These are phyloP conservation scores for Unio pictorum DNA, from an alignment of 2,888 invertebrate genomes.

Conservation along the genomic window DNA sequence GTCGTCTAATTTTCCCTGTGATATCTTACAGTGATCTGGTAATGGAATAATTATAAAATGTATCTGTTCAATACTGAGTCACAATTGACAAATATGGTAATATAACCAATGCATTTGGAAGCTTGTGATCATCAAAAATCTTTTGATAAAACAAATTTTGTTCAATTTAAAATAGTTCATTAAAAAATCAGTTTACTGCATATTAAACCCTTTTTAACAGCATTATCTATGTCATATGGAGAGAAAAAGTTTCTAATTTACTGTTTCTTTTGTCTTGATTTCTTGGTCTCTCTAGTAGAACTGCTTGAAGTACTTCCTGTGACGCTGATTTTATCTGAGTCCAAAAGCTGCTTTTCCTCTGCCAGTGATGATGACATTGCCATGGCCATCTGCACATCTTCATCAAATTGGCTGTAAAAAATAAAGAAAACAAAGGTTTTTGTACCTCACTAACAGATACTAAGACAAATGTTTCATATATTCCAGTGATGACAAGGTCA, in stretches of 20 bases:
- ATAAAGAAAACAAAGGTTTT: neutral
- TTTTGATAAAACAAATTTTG: no score
- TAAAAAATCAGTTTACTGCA: no score
- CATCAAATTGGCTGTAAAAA: constrained; percentile 40
- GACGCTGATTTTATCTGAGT: constrained; percentile 7
- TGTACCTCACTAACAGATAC: neutral
- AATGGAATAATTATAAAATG: neutral
- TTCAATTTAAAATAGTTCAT: no score
- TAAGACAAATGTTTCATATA: neutral
- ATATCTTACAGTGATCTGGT: no score
- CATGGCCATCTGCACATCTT: constrained; percentile 59
- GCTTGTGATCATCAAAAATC: no score
- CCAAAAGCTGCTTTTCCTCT: constrained; percentile 20
- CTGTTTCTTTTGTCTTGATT: constrained; percentile 25
- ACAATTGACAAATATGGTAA: no score
- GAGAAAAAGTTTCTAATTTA: constrained; percentile 5
- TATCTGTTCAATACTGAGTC: neutral
- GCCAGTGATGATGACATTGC: constrained; percentile 58
- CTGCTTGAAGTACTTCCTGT: constrained; percentile 2
- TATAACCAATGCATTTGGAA: no score
- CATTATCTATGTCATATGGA: neutral
- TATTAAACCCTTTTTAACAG: neutral
- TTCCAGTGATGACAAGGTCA: no score
- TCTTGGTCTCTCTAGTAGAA: constrained; percentile 8
- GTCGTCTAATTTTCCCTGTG: no score